These are phyloP conservation scores for Drosophila melanosoma DNA, from an alignment of 2,888 invertebrate genomes.

Conservation along the genomic window DNA sequence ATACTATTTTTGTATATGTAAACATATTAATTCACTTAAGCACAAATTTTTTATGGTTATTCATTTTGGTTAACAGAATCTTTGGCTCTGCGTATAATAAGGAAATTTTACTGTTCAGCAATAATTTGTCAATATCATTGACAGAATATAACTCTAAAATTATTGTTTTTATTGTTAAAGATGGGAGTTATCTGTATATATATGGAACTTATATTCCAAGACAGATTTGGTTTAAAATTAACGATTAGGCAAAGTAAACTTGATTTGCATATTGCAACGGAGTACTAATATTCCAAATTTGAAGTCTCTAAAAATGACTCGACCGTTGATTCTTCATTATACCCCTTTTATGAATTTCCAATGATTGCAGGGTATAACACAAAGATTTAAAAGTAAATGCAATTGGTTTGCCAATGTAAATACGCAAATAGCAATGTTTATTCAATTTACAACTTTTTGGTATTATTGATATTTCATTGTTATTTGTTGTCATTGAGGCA, in stretches of 20 bases:
- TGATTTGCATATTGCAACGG: background rate
- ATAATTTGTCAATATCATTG: background rate
- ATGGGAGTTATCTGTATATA: background rate
- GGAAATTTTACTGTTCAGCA: background rate
- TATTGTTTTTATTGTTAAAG: fast-evolving
- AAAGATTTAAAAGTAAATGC: constrained; percentile 33
- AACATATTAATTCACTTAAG: background rate
- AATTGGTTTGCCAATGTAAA: constrained; percentile 45
- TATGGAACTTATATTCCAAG: background rate
- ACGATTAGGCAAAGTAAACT: too few relatives aligned
- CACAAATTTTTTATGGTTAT: background rate
- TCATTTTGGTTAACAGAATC: background rate
- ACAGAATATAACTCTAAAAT: background rate
- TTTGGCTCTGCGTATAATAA: background rate
- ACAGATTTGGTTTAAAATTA: background rate
- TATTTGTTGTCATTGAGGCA: constrained; percentile 27
- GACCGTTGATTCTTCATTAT: background rate
- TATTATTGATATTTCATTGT: constrained; percentile 7
- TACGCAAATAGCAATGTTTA: constrained; percentile 41
- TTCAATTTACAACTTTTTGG: constrained; percentile 37
- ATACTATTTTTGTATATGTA: background rate
- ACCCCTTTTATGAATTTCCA: background rate
- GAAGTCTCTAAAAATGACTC: background rate
- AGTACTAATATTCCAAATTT: background rate
- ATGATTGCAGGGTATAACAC: background rate